Evolutionary conservation across 2,113 vertebrate genomes (phyloP).

Genomic region (Calonectris borealis): DNA sequence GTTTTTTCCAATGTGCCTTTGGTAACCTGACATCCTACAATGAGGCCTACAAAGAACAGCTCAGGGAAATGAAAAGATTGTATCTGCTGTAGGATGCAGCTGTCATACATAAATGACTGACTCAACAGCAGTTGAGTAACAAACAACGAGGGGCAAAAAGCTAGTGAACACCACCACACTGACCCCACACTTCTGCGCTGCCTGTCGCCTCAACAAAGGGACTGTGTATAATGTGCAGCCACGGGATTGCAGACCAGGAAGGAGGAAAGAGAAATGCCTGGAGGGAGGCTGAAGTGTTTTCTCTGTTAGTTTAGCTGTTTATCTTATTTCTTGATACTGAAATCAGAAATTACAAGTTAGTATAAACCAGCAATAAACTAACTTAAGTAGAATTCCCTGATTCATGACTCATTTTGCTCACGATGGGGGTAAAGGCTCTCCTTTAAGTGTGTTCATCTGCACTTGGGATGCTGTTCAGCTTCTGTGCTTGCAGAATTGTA

Average conservation of each 20-base stretch:
- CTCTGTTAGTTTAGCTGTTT: not conserved
- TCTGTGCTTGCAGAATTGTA: not conserved
- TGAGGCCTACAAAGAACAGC: not conserved
- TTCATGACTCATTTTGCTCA: not conserved
- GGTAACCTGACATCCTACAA: conserved; percentile 5
- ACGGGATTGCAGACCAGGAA: not conserved
- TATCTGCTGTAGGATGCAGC: not conserved
- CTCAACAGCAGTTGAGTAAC: not conserved
- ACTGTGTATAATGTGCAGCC: fast-evolving
- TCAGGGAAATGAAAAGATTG: conserved; percentile 17
- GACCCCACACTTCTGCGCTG: fast-evolving
- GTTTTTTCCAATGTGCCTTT: not conserved
- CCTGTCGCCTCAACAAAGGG: not conserved
- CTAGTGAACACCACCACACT: not conserved
- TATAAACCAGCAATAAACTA: not conserved
- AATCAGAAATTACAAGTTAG: not conserved
- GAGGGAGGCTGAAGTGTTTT: not conserved
- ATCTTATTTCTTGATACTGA: not conserved
- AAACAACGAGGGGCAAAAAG: not conserved
- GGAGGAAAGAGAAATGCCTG: not conserved
- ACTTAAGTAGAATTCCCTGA: not conserved
- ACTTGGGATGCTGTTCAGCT: not conserved
- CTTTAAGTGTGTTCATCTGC: not conserved
- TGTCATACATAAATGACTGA: not conserved
- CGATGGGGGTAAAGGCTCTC: not conserved